phyloP scores from a whole-genome alignment of 2,888 invertebrate species.

The Campoplex capitator region DNA sequence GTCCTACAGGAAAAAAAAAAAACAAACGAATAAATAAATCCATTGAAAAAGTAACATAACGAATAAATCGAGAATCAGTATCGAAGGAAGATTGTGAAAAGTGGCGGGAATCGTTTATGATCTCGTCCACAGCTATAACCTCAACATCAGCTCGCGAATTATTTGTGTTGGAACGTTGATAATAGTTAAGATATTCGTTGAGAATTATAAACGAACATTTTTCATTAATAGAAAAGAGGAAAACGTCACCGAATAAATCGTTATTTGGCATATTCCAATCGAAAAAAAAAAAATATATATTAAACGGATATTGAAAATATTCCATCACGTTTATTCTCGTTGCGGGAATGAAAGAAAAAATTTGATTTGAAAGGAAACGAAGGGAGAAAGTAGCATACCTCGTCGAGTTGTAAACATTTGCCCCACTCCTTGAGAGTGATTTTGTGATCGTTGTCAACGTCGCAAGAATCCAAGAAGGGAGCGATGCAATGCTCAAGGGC shows the following conservation, averaged over 20 bases:
- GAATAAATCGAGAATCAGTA: neutral
- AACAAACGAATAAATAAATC: conserved; percentile 5
- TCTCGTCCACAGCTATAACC: neutral
- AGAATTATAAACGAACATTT: neutral
- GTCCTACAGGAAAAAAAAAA: conserved; percentile 85
- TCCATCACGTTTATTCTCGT: neutral
- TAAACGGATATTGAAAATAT: no score
- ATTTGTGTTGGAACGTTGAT: no score
- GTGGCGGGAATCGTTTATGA: neutral
- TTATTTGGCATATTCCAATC: neutral
- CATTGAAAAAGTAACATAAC: neutral
- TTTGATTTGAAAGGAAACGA: neutral
- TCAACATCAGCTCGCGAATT: neutral
- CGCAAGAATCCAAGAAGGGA: conserved; percentile 97
- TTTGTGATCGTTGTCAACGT: conserved; percentile 94
- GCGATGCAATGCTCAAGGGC: conserved; percentile 99
- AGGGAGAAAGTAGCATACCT: conserved; percentile 85
- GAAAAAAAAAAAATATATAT: neutral
- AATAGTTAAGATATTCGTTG: no score
- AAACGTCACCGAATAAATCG: neutral
- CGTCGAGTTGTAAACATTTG: conserved; percentile 92
- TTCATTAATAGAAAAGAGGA: neutral
- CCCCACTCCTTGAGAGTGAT: conserved; percentile 98
- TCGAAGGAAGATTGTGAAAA: neutral
- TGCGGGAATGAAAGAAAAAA: neutral